Evolutionary conservation across 2,888 invertebrate species (phyloP).

Genomic region (Pogonocherus hispidulus): DNA sequence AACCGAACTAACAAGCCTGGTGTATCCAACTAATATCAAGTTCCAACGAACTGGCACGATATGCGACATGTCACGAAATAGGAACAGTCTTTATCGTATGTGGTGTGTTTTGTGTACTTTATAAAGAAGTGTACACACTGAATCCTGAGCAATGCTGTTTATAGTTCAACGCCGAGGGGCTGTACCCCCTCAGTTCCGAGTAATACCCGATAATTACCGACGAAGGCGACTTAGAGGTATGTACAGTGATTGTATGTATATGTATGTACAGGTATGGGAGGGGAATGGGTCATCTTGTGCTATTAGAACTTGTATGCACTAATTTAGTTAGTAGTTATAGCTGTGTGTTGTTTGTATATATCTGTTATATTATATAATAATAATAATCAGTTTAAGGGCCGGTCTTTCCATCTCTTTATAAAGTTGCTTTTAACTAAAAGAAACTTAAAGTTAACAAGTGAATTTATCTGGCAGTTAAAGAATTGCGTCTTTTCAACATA

Average conservation of each 20-base stretch:
- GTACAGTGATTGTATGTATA: conserved; percentile 36
- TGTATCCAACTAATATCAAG: conserved; percentile 18
- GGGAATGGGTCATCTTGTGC: conserved; percentile 15
- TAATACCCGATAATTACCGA: conserved; percentile 47
- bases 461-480: no score
- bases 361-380: no score
- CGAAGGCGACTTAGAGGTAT: conserved; percentile 45
- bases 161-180: conserved; percentile 38
- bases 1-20: conserved; percentile 8
- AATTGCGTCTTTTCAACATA: no score
- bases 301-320: conserved; percentile 1
- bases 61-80: no score
- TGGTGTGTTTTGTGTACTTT: no score
- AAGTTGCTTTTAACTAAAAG: no score
- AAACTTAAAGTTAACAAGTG: no score
- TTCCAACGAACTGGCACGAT: not conserved
- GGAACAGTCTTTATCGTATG: no score
- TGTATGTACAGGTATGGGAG: no score
- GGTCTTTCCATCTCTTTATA: no score
- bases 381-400: no score
- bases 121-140: not conserved
- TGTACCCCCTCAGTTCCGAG: conserved; percentile 35
- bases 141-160: conserved; percentile 15
- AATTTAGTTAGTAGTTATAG: conserved; percentile 2
- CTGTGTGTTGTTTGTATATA: no score